A percentile compares a stretch with the other conserved stretches of the same genome.
Evolutionary conservation across 2,797 vertebrate genomes (phyloP).

Genomic region (Neoniphon sammara): DNA sequence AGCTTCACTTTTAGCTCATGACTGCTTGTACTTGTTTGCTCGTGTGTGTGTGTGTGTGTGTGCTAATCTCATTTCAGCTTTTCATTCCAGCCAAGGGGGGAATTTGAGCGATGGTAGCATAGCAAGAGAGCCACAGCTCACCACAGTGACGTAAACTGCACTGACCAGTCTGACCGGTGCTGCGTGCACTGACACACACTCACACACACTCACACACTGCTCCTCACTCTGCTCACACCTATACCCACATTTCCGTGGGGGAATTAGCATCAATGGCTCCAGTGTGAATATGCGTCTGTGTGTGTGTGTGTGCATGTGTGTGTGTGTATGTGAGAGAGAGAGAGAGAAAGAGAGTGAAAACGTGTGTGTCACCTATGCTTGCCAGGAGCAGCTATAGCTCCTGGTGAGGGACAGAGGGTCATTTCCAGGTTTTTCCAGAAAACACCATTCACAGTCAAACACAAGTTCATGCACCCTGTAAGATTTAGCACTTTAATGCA

Average conservation of each 20-base stretch:
- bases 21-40: conserved; percentile 63
- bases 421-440: conserved; percentile 23
- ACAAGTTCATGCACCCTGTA: conserved; percentile 11
- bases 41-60: conserved; percentile 19
- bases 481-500: conserved; percentile 35
- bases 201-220: conserved; percentile 17
- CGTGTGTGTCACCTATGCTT: conserved; percentile 40
- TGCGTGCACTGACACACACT: conserved; percentile 11
- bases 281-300: conserved; percentile 51
- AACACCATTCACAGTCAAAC: conserved; percentile 18
- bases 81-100: conserved; percentile 62
- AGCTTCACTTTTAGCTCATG: conserved; percentile 63
- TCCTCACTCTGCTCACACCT: conserved; percentile 46
- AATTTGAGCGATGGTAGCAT: conserved; percentile 61
- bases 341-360: conserved; percentile 14
- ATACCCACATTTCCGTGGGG: conserved; percentile 57
- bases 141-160: conserved; percentile 70
- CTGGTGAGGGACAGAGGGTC: conserved; percentile 3
- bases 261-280: conserved; percentile 71
- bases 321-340: conserved; percentile 10
- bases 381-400: conserved; percentile 64
- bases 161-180: conserved; percentile 44
- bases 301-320: conserved; percentile 25
- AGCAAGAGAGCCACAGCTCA: conserved; percentile 72
- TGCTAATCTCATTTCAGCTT: conserved; percentile 64